Conservation (phyloP, 2,113 vertebrate species). For the Tragelaphus scriptus region DNA sequence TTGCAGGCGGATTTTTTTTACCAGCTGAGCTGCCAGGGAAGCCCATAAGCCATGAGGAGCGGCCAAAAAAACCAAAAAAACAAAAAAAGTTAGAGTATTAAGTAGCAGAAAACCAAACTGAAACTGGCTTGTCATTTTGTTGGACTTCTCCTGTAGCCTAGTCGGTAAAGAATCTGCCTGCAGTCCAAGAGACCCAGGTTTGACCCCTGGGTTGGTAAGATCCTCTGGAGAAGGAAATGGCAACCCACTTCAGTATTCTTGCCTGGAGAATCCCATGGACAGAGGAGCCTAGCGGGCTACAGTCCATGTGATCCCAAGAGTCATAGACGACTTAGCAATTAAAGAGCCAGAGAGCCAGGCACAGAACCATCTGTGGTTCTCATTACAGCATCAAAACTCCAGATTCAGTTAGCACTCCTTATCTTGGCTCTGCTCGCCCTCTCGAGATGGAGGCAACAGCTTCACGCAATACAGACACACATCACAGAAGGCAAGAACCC, state of each 20-base stretch:
- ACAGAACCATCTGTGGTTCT: not conserved
- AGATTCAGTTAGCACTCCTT: not conserved
- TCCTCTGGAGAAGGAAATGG: not conserved
- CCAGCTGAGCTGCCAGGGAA: not conserved
- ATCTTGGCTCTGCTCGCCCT: not conserved
- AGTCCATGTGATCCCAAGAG: fast-evolving
- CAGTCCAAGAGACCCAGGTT: not conserved
- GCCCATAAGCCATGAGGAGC: not conserved
- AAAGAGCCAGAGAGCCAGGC: not conserved
- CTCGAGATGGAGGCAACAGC: not conserved
- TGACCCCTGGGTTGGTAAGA: not conserved
- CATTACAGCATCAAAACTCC: not conserved
- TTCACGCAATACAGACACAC: not conserved
- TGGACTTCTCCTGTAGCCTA: not conserved
- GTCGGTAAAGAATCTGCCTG: not conserved
- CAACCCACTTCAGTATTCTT: not conserved
- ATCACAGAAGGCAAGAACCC: not conserved
- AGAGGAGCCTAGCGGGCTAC: not conserved
- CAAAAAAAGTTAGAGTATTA: not conserved
- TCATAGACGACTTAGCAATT: fast-evolving
- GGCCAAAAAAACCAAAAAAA: not conserved
- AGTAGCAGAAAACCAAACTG: not conserved
- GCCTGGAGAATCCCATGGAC: not conserved
- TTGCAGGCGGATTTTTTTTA: not conserved
- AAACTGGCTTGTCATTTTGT: not conserved